Conservation (phyloP, 2,888 invertebrate species). For the Autographa pulchrina region DNA sequence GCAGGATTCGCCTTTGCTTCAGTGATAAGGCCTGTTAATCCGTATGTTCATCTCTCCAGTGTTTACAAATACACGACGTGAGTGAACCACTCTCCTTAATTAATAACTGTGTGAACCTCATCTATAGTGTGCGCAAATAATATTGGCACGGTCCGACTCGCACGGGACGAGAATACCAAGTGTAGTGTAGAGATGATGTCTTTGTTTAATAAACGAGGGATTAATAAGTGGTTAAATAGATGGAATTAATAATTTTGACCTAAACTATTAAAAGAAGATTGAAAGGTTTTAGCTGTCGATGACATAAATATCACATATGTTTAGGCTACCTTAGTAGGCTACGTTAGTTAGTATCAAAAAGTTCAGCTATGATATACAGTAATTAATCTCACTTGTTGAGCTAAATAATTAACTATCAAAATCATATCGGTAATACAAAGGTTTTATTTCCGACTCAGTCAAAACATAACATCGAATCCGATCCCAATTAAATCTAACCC, state of each 20-base stretch:
- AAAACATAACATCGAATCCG: too few species aligned
- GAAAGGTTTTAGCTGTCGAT: too few species aligned
- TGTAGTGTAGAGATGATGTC: neutral
- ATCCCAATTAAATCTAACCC: neutral
- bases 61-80: constrained; percentile 4
- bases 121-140: neutral
- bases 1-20: too few species aligned
- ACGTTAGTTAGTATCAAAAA: too few species aligned
- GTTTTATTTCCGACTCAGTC: neutral
- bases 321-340: too few species aligned
- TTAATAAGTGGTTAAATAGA: neutral
- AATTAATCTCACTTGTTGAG: too few species aligned
- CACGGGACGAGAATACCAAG: neutral
- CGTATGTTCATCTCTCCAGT: neutral
- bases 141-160: neutral
- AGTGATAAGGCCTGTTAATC: neutral
- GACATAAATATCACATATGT: too few species aligned
- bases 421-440: too few species aligned
- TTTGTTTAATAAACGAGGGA: neutral
- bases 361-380: too few species aligned
- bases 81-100: neutral
- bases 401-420: too few species aligned
- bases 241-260: too few species aligned
- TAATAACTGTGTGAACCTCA: neutral
- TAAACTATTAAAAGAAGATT: too few species aligned